phyloP scores from a whole-genome alignment of 2,888 invertebrate species.

The Athetis lepigone region DNA sequence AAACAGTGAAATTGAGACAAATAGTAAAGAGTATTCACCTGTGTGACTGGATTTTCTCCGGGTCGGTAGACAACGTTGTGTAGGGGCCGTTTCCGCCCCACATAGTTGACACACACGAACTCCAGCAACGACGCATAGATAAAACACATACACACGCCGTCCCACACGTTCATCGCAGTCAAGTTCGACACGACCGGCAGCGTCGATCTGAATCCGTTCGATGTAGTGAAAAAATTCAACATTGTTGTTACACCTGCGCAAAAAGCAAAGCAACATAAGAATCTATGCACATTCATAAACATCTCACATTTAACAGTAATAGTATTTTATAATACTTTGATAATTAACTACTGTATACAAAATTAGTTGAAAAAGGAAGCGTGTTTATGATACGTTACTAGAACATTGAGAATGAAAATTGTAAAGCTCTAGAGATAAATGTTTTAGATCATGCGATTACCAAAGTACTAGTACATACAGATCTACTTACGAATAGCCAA shows the following conservation, averaged over 20 bases:
- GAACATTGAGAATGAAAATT: slow-evolving; percentile 48
- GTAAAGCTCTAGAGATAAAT: slow-evolving; percentile 47
- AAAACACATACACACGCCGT: slow-evolving; percentile 99
- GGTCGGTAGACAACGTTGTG: slow-evolving; percentile 97
- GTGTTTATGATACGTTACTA: slow-evolving; percentile 53
- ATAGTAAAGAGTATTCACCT: slow-evolving; percentile 90
- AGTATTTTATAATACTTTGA: no score
- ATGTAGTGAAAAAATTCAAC: slow-evolving; percentile 99
- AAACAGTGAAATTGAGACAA: slow-evolving; percentile 45
- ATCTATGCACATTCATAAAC: slow-evolving; percentile 4
- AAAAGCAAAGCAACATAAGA: slow-evolving; percentile 60
- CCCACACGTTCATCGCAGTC: slow-evolving; percentile 99
- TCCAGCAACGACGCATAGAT: slow-evolving; percentile 98
- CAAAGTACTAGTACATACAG: slow-evolving; percentile 37
- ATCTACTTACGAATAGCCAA: slow-evolving; percentile 52
- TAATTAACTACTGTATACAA: slow-evolving; percentile 18
- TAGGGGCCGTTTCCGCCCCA: slow-evolving; percentile 96
- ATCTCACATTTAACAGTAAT: slow-evolving; percentile 6
- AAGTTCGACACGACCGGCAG: slow-evolving; percentile 98
- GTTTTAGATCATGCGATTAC: slow-evolving; percentile 47
- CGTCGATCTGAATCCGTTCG: slow-evolving; percentile 97
- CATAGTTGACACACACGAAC: slow-evolving; percentile 98
- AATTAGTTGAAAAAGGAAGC: slow-evolving; percentile 50
- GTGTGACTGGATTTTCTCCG: slow-evolving; percentile 97
- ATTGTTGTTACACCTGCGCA: slow-evolving; percentile 97